A percentile compares a stretch with the other conserved stretches of the same genome.
Conservation (phyloP, 2,888 invertebrate genomes). For the Euplagia quadripunctaria region DNA sequence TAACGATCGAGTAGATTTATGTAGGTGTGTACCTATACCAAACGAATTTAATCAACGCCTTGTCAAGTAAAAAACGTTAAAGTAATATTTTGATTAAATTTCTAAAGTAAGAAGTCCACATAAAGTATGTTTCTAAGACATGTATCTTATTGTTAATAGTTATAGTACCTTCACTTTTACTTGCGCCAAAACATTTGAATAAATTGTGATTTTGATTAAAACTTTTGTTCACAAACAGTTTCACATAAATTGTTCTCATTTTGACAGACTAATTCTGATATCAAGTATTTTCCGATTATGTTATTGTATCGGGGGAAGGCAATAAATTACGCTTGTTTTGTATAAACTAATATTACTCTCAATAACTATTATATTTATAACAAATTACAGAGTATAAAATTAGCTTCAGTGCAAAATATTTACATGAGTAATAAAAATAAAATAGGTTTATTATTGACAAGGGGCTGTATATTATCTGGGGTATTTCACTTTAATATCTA, state of each 20-base stretch:
- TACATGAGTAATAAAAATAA: slow-evolving; percentile 39
- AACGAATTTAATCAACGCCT: slow-evolving; percentile 3
- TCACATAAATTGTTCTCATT: not conserved
- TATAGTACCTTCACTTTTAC: slow-evolving; percentile 19
- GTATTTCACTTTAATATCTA: slow-evolving; percentile 57
- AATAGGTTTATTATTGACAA: slow-evolving; percentile 54
- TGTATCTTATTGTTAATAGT: slow-evolving; percentile 36
- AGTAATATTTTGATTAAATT: slow-evolving; percentile 8
- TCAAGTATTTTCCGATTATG: slow-evolving; percentile 60
- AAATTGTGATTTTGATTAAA: not conserved
- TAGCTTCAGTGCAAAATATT: slow-evolving; percentile 48
- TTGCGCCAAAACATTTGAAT: not conserved
- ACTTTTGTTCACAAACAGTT: not conserved
- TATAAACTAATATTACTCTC: slow-evolving; percentile 75
- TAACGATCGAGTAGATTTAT: slow-evolving; percentile 42
- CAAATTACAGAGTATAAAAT: slow-evolving; percentile 49
- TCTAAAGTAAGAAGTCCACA: not conserved
- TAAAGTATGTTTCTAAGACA: slow-evolving; percentile 23
- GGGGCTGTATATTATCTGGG: slow-evolving; percentile 64
- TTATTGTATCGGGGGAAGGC: slow-evolving; percentile 89
- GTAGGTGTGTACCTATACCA: slow-evolving; percentile 13
- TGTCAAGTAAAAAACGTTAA: not conserved
- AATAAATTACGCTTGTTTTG: slow-evolving; percentile 90
- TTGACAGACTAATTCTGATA: slow-evolving; percentile 17
- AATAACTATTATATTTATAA: slow-evolving; percentile 47